Base-by-base conservation (phyloP, 2,888 invertebrate genomes). In the Scaeva pyrastri region DNA sequence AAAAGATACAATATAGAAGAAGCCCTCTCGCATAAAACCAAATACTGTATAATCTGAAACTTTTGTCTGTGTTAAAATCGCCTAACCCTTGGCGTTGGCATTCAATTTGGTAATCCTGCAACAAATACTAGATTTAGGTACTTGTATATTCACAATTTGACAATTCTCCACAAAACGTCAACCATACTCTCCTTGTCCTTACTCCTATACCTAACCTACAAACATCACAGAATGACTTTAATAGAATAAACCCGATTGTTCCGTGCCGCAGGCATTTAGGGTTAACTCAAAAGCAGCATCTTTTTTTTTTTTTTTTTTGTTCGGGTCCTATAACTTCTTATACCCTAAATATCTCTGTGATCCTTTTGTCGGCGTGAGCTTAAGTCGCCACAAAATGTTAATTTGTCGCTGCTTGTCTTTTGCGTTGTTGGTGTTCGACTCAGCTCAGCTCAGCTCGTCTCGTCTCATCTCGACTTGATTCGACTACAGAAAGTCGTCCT, bases 381-480 rank as follows among this genome's bases (percentile, higher is more conserved):
- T 76, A 85, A 79, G 85, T 85, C 85, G 76, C 85, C 85, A 73
- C 72, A 85, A 85, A 60, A 85, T 85, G 80, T 80, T 85, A 85
- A 85, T 85, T 85, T 80, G 80, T 85, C 73, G 80, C 62, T 72
- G 68, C 68, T 76, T 68, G 68, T 72, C 76, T 66, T 45, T 45
- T 48, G 50, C 31, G 71, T 76, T 50, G 45, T 48, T 41, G 48
- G 39, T 48, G 48, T 31, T 43, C 31, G 4, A 1, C 26, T 26
- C 26, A 26, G 26, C 26, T 26, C 26, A 26, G 7, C 26, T 6
- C 1, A 26, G 7, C 26, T 26, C 26, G 5, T 6, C 7, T 26
- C 26, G 26, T 6, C 7, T 26, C n/a, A n/a, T n/a, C 26, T 26
- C 26, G 26, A 26, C 26, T 26, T 7, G 26, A 26, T 6, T 50